Percentiles rank a stretch among this genome's conserved stretches.
phyloP scores from a whole-genome alignment of 2,113 vertebrate species.

The Trichomycterus rosablanca region DNA sequence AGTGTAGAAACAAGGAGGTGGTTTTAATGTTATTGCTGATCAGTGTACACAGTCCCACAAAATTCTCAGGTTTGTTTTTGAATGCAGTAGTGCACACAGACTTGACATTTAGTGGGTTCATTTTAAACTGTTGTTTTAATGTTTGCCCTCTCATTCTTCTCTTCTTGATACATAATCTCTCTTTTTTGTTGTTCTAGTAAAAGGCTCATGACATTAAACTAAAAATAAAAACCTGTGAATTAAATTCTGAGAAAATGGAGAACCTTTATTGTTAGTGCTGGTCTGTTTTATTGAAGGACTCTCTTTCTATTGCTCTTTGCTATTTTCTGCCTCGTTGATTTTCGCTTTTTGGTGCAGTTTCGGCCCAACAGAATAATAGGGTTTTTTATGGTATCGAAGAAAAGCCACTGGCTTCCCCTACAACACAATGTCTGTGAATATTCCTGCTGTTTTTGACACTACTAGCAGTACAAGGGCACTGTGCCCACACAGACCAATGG shows the following conservation, averaged over 20 bases:
- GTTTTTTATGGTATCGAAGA: conserved; percentile 9
- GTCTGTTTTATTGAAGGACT: conserved; percentile 18
- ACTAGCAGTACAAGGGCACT: conserved; percentile 14
- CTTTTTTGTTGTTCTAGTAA: conserved; percentile 25
- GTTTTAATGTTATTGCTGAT: too few relatives aligned
- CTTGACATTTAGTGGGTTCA: too few relatives aligned
- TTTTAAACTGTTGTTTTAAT: neutral
- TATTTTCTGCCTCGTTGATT: conserved; percentile 2
- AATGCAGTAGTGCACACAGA: neutral
- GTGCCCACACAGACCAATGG: conserved; percentile 17
- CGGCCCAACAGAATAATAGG: conserved; percentile 22
- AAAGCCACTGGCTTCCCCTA: conserved; percentile 8
- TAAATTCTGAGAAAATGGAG: conserved; percentile 23
- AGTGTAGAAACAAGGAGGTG: too few relatives aligned
- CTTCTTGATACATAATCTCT: neutral
- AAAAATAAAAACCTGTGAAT: conserved; percentile 18
- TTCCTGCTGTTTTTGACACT: conserved; percentile 24
- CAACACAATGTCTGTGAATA: conserved; percentile 17
- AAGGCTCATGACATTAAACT: conserved; percentile 29
- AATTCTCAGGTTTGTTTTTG: neutral
- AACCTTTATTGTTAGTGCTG: conserved; percentile 1
- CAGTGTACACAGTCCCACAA: neutral
- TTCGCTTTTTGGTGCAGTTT: neutral
- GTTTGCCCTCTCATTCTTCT: neutral
- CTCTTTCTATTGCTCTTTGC: neutral